Conservation (phyloP, 2,113 vertebrate genomes). For the Hydrolagus affinis region DNA sequence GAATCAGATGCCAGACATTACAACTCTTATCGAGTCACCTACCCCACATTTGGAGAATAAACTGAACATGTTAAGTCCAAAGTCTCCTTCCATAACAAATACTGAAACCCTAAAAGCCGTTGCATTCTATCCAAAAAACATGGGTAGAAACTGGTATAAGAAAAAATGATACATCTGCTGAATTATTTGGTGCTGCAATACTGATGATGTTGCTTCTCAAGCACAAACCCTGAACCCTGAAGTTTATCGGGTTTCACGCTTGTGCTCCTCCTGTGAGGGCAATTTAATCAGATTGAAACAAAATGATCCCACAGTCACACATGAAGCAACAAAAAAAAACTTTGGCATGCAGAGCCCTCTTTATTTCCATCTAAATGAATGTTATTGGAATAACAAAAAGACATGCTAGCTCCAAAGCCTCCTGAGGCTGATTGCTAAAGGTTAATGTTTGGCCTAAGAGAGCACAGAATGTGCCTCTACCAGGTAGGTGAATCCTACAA, state of each 20-base stretch:
- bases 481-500: no score
- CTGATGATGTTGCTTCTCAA: neutral
- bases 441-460: no score
- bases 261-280: neutral
- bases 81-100: conserved; percentile 25
- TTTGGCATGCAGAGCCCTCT: no score
- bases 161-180: neutral
- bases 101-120: neutral
- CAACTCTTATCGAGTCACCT: conserved; percentile 14
- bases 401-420: no score
- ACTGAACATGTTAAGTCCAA: neutral
- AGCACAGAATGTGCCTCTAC: no score
- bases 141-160: no score
- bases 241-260: neutral
- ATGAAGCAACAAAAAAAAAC: no score
- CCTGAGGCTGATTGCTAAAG: no score
- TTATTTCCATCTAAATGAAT: no score
- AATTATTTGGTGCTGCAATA: neutral
- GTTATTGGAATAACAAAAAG: no score
- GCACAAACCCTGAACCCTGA: neutral
- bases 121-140: no score
- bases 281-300: neutral
- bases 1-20: neutral
- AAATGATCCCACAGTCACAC: no score
- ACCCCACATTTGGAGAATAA: neutral